Conservation (phyloP, 2,113 vertebrate species). For the Sphyrna mokarran region DNA sequence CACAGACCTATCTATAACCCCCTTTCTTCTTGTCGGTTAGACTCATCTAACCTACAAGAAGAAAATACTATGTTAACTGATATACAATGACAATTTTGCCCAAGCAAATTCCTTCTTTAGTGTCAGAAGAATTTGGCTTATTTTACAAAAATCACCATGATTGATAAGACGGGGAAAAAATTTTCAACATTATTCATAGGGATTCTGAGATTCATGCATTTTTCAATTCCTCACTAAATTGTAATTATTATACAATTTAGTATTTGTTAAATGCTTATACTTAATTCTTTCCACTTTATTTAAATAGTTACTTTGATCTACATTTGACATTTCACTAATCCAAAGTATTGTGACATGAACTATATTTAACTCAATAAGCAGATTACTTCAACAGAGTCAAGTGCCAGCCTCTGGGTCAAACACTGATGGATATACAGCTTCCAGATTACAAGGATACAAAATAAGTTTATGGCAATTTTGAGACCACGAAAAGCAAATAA, state of each 20-base stretch:
- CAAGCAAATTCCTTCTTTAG: neutral
- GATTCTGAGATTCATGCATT: neutral
- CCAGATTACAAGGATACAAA: neutral
- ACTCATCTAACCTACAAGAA: neutral
- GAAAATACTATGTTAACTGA: too few relatives aligned
- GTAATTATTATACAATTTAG: neutral
- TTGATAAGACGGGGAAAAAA: conserved; percentile 33
- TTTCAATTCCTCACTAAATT: neutral
- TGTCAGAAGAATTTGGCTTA: conserved; percentile 26
- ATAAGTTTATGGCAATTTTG: neutral
- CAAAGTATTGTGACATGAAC: neutral
- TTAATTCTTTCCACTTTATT: neutral
- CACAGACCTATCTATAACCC: too few relatives aligned
- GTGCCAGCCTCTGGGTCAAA: neutral
- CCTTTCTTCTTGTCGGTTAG: too few relatives aligned
- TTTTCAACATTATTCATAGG: neutral
- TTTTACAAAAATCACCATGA: neutral
- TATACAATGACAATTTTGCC: neutral
- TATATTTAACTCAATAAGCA: neutral
- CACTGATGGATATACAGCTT: neutral
- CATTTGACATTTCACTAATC: neutral
- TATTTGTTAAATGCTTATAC: neutral
- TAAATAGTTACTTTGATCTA: neutral
- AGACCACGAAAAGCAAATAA: neutral
- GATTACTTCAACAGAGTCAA: neutral